Evolutionary conservation across 2,113 vertebrate species (phyloP), one percentile per base, ranked within the genome.

Genomic region (Sitta europaea): DNA sequence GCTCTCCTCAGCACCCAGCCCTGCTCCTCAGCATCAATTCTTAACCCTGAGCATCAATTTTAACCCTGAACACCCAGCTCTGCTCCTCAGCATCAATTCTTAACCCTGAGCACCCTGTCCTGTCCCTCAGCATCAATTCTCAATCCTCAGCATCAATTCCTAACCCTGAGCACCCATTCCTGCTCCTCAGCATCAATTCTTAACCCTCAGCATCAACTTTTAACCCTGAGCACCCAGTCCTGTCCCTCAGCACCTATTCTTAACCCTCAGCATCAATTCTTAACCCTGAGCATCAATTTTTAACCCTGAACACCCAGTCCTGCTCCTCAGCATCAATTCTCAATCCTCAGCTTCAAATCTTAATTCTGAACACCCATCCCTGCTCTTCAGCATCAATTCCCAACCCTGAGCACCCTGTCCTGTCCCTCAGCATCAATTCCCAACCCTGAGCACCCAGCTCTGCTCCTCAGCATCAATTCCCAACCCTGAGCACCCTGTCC

Each of bases 101-200:
- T 31, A 31, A 31, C 10, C 51, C 51, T 29, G 27, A 54, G 51
- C 7, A 31, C 2, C 51, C 5, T 33, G 5, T 8, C 12, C 12
- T n/a, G 13, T 12, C 9, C 13, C 55, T 25, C 43, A 38, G 72
- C 19, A 58, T 11, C 22, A 35, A 16, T 24, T 35, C 7, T 16
- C 12, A 21, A 31, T 8, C 31, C 18, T 33, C 18, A 54, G 29
- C 13, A 43, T 4, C 40, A 19, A 55, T 9, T 7, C 11, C 23
- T 15, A 3, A 3, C 10, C 38, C 16, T n/a, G 38, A 54, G 29
- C 18, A 51, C 1, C 53, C 8, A 21, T 21, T 10, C 15, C 9
- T 10, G 3, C 0, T 3, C n/a, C 35, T 50, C 14, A 40, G 28
- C 22, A 40, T 3, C 22, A 7, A 38, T 6, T 3, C 16, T 12